Evolutionary conservation across 2,113 vertebrate species (phyloP).

Genomic region (Myrmophylax atrothorax): DNA sequence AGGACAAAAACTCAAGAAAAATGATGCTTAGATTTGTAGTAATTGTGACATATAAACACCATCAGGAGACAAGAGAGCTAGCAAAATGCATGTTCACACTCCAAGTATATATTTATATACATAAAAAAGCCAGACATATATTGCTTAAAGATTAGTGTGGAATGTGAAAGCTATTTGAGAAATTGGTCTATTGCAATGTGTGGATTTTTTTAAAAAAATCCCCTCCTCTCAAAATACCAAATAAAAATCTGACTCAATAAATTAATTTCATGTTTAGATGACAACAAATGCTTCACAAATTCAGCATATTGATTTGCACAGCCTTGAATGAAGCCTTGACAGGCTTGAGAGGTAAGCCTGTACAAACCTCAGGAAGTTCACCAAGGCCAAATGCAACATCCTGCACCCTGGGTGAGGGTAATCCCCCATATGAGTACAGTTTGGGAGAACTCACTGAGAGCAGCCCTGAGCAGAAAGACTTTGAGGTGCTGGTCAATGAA

Average conservation of each 20-base stretch:
- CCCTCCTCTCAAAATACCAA: background rate
- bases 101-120: background rate
- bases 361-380: background rate
- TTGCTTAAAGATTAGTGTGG: background rate
- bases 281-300: background rate
- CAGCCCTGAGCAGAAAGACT: background rate
- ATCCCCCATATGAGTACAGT: background rate
- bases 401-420: fast-evolving
- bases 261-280: background rate
- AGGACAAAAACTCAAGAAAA: background rate
- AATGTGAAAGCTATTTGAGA: background rate
- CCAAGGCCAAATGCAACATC: background rate
- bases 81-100: background rate
- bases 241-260: background rate
- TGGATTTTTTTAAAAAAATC: background rate
- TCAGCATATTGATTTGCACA: background rate
- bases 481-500: background rate
- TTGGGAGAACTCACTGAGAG: background rate
- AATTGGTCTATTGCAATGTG: background rate
- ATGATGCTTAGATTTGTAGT: background rate
- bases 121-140: background rate
- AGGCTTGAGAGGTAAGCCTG: background rate
- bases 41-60: background rate
- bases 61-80: background rate
- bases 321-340: background rate